Base-by-base conservation (phyloP, 2,888 invertebrate species). In the Tenodera sinensis region DNA sequence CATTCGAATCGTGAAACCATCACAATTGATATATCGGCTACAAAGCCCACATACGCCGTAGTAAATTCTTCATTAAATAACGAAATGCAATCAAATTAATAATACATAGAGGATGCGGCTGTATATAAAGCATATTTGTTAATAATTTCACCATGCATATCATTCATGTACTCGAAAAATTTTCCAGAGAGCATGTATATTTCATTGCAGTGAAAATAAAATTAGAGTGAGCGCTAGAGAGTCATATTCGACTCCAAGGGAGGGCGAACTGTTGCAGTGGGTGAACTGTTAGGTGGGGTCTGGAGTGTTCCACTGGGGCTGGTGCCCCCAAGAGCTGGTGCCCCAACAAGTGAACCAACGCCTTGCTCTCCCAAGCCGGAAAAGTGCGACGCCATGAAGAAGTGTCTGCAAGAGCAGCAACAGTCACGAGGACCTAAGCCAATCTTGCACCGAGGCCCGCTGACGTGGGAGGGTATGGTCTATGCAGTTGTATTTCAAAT, bases 51-150 rank as follows among this genome's bases (percentile, higher is more conserved):
- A 71, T 71, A 71, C 54, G 54, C 54, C 54, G 25, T 71, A 71
- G 54, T 83, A 83, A 88, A 88, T 88, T 84, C 88, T 88, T 84
- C 84, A 88, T 83, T 83, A 88, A 88, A 83, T 88, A 88, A 83
- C 54, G 83, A 54, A 88, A 88, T 88, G 27, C 83, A 83, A 88
- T 88, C 71, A 81, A 81, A 87, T 82, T 87, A 82, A 87, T 83
- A 83, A 42, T 83, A 88, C 28, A 83, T 28, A 28, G 88, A 28
- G 83, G 28, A 88, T 47, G 83, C 30, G 88, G 54, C 34, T 88
- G 87, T 34, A 87, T 82, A 87, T 87, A 82, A 87, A 87, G 83
- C 87, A 87, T 87, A 87, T 87, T 87, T 87, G 87, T 87, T 83
- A 87, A 87, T 87, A 87, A 87, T 34, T 81, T n/a, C 83, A 83